Evolutionary conservation across 2,888 invertebrate genomes (phyloP), one percentile per base, ranked within the genome.

Genomic region (Lampropteryx suffumata): DNA sequence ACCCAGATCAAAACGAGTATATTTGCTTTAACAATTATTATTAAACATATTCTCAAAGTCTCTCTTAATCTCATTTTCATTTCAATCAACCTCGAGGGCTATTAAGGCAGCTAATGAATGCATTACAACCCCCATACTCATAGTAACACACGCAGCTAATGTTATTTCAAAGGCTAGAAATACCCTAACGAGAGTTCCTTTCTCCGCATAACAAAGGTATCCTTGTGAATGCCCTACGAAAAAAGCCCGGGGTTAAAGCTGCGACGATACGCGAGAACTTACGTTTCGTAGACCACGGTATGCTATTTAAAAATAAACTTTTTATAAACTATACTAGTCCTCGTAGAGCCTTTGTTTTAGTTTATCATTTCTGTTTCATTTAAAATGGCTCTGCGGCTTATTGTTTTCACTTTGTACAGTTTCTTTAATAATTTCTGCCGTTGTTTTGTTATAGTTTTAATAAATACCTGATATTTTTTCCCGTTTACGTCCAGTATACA

Each of bases 141-240:
- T 32, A 44, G 30, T 67, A 44, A 36, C 73, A 76, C 64, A 72
- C 66, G 59, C 64, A 69, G 80, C 73, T 84, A 83, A 85, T 83
- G 70, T 79, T 71, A 82, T 84, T 82, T 78, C 77, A 80, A 84
- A 84, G 72, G 76, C 69, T 79, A 66, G 68, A 73, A 79, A 82
- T 78, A 82, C 79, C 76, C 84, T 85, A 84, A 86, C 82, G 84
- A 85, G 82, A 82, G 79, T 74, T 77, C 71, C 74, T 81, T 82
- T 71, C 76, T 74, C 67, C 59, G 57, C 59, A 50, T 69, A 82
- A 86, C 83, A 88, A 88, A 87, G 72, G 72, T 68, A 60, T 76
- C 67, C 69, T 76, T 71, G 69, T 86, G 84, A 84, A 87, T 82
- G 79, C 79, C 75, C 70, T 78, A 74, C 73, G 68, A 78, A 76